Evolutionary conservation across 2,888 invertebrate species (phyloP), one percentile per base, ranked within the genome.

Genomic region (Parthenolecanium corni): DNA sequence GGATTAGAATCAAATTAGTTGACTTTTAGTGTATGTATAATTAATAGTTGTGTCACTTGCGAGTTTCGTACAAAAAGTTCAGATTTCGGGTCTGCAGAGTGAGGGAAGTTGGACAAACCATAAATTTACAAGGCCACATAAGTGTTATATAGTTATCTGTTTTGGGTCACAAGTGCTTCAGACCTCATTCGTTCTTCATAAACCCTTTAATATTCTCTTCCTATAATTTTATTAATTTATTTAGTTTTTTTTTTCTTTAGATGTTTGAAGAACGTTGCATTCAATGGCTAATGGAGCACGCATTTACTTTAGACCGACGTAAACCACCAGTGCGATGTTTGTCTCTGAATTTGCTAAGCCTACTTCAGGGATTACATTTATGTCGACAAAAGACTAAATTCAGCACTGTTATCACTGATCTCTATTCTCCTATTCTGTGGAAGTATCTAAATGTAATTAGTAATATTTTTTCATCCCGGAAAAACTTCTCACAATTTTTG

Each of bases 341-440:
- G 51, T 61, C 38, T 2, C 14, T 38, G n/a, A 61, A 61, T 16
- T 31, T 61, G 6, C 51, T 49, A 61, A 40, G 31, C 16, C 64
- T 70, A 38, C 63, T 70, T 2, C 66, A 66, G 14, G 64, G 64
- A 52, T 49, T 69, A 16, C 67, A 69, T 25, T 47, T 64, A 5
- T 65, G 65, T 12, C 62, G 69, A 61, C 66, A 66, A 24, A 58
- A 64, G 20, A 63, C 62, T n/a, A 66, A 65, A 21, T 68, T 70
- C 47, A 69, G 69, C 49, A 66, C 66, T 62, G 61, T 66, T 6
- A 65, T 70, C 2, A 69, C 69, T 12, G 65, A 66, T 2, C 58
- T 69, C 14, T 70, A 70, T 61, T 42, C 66, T n/a, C 70, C 70
- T 18, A 62, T 70, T 12, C 23, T 70, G 25, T 70, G 69, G 69